Percentiles rank a stretch among this genome's conserved stretches.
phyloP scores from a whole-genome alignment of 1,140 invertebrate species.

The Orius insidiosus region DNA sequence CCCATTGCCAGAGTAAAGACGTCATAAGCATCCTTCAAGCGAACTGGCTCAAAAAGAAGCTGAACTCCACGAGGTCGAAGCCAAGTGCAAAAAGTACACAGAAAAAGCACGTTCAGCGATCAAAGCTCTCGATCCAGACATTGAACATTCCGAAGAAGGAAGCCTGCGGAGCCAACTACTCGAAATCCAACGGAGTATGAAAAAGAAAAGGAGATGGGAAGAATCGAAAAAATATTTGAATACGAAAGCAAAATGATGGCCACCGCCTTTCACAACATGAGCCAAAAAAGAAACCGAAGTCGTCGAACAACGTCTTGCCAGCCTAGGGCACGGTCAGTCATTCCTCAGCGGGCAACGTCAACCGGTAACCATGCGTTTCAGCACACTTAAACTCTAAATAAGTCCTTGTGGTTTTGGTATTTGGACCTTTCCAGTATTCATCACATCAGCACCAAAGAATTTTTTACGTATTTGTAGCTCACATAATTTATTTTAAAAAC shows the following conservation, averaged over 20 bases:
- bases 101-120: constrained; percentile 84
- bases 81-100: constrained; percentile 69
- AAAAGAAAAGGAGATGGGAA: constrained; percentile 40
- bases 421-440: too few relatives aligned
- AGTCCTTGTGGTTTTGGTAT: too few relatives aligned
- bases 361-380: constrained; percentile 30
- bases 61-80: constrained; percentile 55
- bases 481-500: too few relatives aligned
- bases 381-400: constrained; percentile 17
- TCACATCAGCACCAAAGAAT: too few relatives aligned
- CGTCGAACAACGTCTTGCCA: constrained; percentile 59
- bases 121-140: constrained; percentile 53
- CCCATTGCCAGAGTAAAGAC: constrained; percentile 24
- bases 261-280: constrained; percentile 62
- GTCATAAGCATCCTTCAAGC: constrained; percentile 28
- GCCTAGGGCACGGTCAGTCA: constrained; percentile 52
- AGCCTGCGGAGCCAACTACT: constrained; percentile 30
- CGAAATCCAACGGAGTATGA: constrained; percentile 33
- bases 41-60: constrained; percentile 24
- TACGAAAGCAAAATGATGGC: constrained; percentile 71
- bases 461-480: too few relatives aligned
- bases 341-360: constrained; percentile 71
- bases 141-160: constrained; percentile 28
- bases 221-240: constrained; percentile 39
- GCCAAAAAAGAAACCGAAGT: constrained; percentile 62